Percentiles rank a stretch among this genome's conserved stretches.
These are phyloP conservation scores for Eupithecia tripunctaria DNA, from an alignment of 2,888 invertebrate species.

Conservation along the genomic window DNA sequence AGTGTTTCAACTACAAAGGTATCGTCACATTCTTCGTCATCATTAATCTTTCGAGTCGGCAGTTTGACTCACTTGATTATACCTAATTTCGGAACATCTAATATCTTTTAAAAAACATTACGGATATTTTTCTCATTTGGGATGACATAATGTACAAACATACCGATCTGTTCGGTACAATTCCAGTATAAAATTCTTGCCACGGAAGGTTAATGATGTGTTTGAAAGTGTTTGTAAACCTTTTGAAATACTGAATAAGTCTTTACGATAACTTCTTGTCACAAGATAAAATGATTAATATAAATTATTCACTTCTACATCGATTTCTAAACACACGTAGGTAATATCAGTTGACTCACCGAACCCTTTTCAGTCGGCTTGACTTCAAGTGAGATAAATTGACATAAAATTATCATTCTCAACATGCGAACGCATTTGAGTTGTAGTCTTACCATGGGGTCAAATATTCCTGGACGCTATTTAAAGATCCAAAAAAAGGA, in stretches of 20 bases:
- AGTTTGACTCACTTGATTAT: background rate
- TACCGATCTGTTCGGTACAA: background rate
- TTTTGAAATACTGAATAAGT: background rate
- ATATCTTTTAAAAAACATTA: background rate
- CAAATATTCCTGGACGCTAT: slow-evolving; percentile 28
- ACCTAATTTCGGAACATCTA: slow-evolving; percentile 1
- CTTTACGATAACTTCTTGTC: background rate
- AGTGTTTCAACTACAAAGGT: too few species aligned
- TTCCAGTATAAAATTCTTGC: background rate
- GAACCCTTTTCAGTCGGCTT: slow-evolving; percentile 52
- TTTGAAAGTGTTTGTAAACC: background rate
- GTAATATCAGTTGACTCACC: slow-evolving; percentile 44
- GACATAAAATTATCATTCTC: slow-evolving; percentile 43
- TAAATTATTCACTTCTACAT: slow-evolving; percentile 26
- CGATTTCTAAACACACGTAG: slow-evolving; percentile 25
- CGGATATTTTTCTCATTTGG: background rate
- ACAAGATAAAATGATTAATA: background rate
- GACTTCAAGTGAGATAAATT: slow-evolving; percentile 46
- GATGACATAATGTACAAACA: background rate
- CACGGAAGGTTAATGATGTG: background rate
- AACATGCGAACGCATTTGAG: slow-evolving; percentile 24
- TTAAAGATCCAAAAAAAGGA: background rate
- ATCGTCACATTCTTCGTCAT: background rate
- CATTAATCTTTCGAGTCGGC: slow-evolving; percentile 8
- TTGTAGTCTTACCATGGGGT: slow-evolving; percentile 24